Base-by-base conservation (phyloP, 2,797 vertebrate species). In the Xiphorhynchus erythropygius region DNA sequence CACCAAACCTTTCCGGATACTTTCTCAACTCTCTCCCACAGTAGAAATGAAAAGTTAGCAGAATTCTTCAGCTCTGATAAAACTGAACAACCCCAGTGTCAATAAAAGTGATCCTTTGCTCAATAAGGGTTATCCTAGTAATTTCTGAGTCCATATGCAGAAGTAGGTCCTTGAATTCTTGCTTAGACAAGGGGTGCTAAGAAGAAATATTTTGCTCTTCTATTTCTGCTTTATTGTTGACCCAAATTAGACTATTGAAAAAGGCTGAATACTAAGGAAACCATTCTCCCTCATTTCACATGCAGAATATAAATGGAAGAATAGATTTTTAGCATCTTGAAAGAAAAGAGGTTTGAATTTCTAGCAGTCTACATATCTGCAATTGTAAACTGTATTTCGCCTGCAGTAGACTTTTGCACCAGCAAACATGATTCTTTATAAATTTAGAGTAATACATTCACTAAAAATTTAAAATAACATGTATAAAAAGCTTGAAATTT, bases 151-250 rank as follows among this genome's bases (percentile, higher is more conserved):
- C 27, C 4, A 3, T n/a, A 13, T 18, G 32, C n/a, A 82, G 24
- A 63, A 35, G 12, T 67, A 37, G 65, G 18, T 39, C 24, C 24
- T 49, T 3, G 1, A 70, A 63, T 59, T 81, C 42, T 50, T n/a
- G 9, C 33, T 71, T 41, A 52, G 27, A 47, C 2, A 13, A 13
- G 1, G 2, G 1, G 3, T 5, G 4, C 3, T 84, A n/a, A 25
- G 6, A 67, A 57, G 9, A 57, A 71, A 39, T 42, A 19, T 15
- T 64, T 75, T 37, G 3, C 16, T 30, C 7, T 53, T 60, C n/a
- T 30, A 4, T 19, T 67, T 49, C 17, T 64, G 10, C 10, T 77
- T 56, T 63, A 9, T 22, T 68, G 9, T 47, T 82, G 30, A 76
- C 27, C 11, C 17, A 73, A 50, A 68, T 59, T 7, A 63, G 33